Conservation (phyloP, 37 sponge, comb jelly and placozoan species). For the Spongilla lacustris region DNA sequence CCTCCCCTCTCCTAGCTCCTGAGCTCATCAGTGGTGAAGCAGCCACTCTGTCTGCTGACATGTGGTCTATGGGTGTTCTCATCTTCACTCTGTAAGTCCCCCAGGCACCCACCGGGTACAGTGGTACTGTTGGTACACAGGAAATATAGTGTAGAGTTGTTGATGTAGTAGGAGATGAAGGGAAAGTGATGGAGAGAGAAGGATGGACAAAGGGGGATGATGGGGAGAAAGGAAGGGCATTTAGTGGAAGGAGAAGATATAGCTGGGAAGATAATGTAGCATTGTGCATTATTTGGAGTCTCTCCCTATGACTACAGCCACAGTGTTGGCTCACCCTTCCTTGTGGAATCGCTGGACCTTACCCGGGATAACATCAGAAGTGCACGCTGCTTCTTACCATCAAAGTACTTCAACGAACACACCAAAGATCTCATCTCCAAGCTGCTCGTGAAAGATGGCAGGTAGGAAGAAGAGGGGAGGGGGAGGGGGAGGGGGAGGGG, state of each 20-base stretch:
- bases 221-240: too few species aligned
- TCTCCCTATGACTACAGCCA: too few species aligned
- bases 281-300: neutral
- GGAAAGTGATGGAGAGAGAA: neutral
- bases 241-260: too few species aligned
- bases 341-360: constrained; percentile 48
- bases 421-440: constrained; percentile 47
- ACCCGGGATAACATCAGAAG: constrained; percentile 60
- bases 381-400: too few species aligned
- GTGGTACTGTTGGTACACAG: too few species aligned
- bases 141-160: too few species aligned
- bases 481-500: too few species aligned
- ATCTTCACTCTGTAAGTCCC: constrained; percentile 56
- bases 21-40: constrained; percentile 57
- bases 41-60: constrained; percentile 69
- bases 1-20: constrained; percentile 75
- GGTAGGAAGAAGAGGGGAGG: too few species aligned
- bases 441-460: constrained; percentile 50
- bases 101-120: neutral
- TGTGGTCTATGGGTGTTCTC: constrained; percentile 70
- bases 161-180: neutral
- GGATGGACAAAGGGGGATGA: neutral
- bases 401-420: constrained; percentile 31
- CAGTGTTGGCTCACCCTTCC: constrained; percentile 69
- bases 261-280: neutral